Evolutionary conservation across 2,888 invertebrate species (phyloP).

Genomic region (Lampropteryx suffumata): DNA sequence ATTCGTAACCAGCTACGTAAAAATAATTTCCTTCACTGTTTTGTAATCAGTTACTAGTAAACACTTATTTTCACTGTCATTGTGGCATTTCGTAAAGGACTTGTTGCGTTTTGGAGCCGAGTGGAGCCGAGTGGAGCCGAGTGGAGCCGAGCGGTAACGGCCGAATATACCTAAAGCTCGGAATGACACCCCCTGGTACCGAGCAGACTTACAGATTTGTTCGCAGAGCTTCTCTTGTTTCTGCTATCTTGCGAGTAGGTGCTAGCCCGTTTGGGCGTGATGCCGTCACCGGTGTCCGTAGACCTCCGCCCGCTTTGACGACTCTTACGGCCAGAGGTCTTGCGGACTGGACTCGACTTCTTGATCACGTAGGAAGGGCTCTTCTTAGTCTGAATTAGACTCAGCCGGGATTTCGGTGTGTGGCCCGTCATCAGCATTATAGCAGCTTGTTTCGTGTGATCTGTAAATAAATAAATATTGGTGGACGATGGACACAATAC

Average conservation of each 20-base stretch:
- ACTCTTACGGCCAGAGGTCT: conserved; percentile 22
- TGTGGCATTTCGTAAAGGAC: too few species aligned
- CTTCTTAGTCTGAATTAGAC: conserved; percentile 18
- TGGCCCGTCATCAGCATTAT: conserved; percentile 73
- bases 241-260: conserved; percentile 11
- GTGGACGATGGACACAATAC: too few species aligned
- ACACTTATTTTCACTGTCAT: too few species aligned
- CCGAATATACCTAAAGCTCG: too few species aligned
- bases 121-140: too few species aligned
- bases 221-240: conserved; percentile 22
- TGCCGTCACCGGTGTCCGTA: conserved; percentile 17
- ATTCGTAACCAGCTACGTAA: too few species aligned
- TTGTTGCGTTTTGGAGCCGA: too few species aligned
- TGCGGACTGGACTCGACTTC: conserved; percentile 39
- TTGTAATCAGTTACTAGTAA: too few species aligned
- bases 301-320: conserved; percentile 18
- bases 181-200: too few species aligned
- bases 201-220: conserved; percentile 34
- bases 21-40: too few species aligned
- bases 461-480: conserved; percentile 41
- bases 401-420: conserved; percentile 48
- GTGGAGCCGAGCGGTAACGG: too few species aligned
- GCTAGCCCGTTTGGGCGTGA: conserved; percentile 23
- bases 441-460: conserved; percentile 75
- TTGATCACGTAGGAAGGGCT: conserved; percentile 41